These are phyloP conservation scores for Manis pentadactyla DNA, from an alignment of 2,797 vertebrate genomes.

Conservation along the genomic window DNA sequence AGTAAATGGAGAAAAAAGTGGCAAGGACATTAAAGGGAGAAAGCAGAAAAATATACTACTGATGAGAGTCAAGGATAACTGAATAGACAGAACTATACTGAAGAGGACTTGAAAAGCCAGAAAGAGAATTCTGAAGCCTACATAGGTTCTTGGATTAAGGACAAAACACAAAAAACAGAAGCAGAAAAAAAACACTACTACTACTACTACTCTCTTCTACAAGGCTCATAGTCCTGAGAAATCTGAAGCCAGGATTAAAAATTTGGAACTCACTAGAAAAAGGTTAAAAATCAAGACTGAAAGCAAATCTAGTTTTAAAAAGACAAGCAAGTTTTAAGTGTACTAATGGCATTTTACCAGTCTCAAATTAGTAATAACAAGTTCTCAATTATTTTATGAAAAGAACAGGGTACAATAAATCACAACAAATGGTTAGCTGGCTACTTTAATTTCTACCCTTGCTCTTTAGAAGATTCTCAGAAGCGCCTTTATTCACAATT, in stretches of 20 bases:
- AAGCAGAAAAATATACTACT: not conserved
- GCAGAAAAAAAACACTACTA: not conserved
- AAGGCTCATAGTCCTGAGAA: not conserved
- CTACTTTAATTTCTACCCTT: not conserved
- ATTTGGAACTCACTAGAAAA: not conserved
- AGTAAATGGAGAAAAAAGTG: not conserved
- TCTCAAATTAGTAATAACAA: not conserved
- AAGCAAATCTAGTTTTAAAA: not conserved
- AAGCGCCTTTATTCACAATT: not conserved
- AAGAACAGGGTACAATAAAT: not conserved
- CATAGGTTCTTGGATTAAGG: not conserved
- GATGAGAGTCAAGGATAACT: not conserved
- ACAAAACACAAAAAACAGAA: not conserved
- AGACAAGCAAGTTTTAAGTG: not conserved
- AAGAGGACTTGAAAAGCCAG: not conserved
- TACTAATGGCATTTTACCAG: not conserved
- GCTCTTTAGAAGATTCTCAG: not conserved
- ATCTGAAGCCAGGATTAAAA: not conserved
- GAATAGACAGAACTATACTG: not conserved
- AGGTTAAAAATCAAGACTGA: not conserved
- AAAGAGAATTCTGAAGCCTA: not conserved
- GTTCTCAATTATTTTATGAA: not conserved
- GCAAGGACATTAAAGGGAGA: not conserved
- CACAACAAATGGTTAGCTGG: not conserved
- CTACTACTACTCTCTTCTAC: not conserved